These are phyloP conservation scores for Rhinoderma darwinii DNA, from an alignment of 2,113 vertebrate genomes.

Conservation along the genomic window DNA sequence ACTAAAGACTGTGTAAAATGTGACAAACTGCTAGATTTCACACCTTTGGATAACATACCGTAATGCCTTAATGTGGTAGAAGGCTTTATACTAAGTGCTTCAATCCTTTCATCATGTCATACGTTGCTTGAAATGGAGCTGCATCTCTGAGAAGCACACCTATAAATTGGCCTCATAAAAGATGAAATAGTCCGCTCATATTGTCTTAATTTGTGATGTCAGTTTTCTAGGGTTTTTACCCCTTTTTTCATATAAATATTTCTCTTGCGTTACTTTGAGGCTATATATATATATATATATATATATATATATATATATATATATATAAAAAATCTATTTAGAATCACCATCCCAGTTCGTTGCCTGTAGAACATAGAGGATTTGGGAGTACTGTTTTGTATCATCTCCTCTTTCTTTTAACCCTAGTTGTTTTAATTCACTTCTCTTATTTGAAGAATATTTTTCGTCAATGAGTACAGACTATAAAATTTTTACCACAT, in stretches of 20 bases:
- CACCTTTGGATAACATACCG: constrained; percentile 22
- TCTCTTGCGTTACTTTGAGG: background rate
- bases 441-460: too few species aligned
- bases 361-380: constrained; percentile 29
- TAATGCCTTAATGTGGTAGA: constrained; percentile 9
- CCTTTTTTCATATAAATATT: background rate
- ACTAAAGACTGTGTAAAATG: constrained; percentile 32
- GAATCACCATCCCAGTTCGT: background rate
- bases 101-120: constrained; percentile 49
- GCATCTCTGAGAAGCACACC: constrained; percentile 26
- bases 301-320: too few species aligned
- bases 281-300: too few species aligned
- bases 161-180: constrained; percentile 56
- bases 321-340: background rate
- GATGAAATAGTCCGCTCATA: constrained; percentile 45
- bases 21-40: constrained; percentile 49
- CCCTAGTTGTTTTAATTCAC: background rate
- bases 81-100: constrained; percentile 30
- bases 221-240: background rate
- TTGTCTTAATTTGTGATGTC: constrained; percentile 51
- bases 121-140: background rate
- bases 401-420: background rate
- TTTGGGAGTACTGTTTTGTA: background rate
- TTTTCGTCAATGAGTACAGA: too few species aligned
- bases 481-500: too few species aligned